phyloP scores from a whole-genome alignment of 2,113 vertebrate genomes.

The Pao palembangensis region DNA sequence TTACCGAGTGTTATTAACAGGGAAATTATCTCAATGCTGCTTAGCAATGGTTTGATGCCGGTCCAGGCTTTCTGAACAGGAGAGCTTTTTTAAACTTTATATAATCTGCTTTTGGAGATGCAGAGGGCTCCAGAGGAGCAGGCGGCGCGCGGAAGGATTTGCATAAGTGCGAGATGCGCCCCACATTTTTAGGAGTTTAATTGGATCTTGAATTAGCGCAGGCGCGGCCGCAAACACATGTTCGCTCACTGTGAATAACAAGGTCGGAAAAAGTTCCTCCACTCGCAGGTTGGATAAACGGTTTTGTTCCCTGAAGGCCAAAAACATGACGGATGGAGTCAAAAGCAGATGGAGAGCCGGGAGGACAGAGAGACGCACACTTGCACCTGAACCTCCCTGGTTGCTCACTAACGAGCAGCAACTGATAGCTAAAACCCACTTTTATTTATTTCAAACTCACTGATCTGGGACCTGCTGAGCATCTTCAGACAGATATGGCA shows the following conservation, averaged over 20 bases:
- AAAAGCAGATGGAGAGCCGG: constrained; percentile 37
- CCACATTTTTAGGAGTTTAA: constrained; percentile 36
- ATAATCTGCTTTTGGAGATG: constrained; percentile 7
- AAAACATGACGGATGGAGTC: constrained; percentile 23
- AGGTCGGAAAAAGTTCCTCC: constrained; percentile 23
- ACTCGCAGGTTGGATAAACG: constrained; percentile 32
- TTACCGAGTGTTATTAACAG: constrained; percentile 31
- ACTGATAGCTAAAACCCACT: too few relatives aligned
- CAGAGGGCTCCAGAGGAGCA: constrained; percentile 11
- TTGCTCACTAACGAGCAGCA: neutral
- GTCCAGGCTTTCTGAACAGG: neutral
- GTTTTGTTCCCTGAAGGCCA: constrained; percentile 28
- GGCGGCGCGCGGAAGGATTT: neutral
- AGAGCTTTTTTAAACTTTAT: neutral
- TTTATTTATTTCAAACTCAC: too few relatives aligned
- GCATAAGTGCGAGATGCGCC: constrained; percentile 8
- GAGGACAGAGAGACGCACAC: constrained; percentile 39
- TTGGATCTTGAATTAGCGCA: constrained; percentile 40
- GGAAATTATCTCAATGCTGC: constrained; percentile 30
- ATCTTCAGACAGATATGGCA: too few relatives aligned
- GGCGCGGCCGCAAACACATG: constrained; percentile 39
- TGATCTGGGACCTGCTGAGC: too few relatives aligned
- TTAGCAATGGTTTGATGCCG: constrained; percentile 12
- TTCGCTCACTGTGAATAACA: constrained; percentile 35
- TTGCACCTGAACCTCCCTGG: constrained; percentile 17